Evolutionary conservation across 2,888 invertebrate genomes (phyloP), one percentile per base, ranked within the genome.

Genomic region (Eristalis pertinax): DNA sequence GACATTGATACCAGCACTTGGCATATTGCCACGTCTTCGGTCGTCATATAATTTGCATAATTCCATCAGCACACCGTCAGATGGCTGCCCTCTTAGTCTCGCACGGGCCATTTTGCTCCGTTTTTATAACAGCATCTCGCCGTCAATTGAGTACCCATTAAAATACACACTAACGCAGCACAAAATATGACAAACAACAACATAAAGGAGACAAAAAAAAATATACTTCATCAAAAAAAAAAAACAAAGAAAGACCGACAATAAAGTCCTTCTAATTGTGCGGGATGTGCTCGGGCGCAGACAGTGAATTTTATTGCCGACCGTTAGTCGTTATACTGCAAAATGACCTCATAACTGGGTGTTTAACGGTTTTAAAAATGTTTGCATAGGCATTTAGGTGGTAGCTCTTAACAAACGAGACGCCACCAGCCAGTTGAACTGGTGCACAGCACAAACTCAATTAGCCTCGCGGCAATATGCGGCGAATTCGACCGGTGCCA

Each of bases 241-340:
- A 24, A 60, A 10, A 2, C 60, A 13, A 13, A 24, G 56, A 56
- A 56, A 75, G 19, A 43, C 29, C 8, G 70, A 64, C 56, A 70
- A 29, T 67, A 72, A 72, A 79, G 79, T 79, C 79, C 79, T 73
- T 79, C 72, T 79, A 67, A 79, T 73, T 73, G 73, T 35, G 60
- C 19, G 65, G 67, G 60, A 73, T 43, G 60, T 50, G 72, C 67
- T 62, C 62, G 29, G 67, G 41, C 26, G 73, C 43, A 62, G 60
- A 19, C 60, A n/a, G 60, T 24, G 73, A 73, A 24, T 62, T 79
- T 79, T 73, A 79, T 62, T 60, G 22, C 73, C 67, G 24, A 35
- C 58, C 29, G 41, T 79, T 60, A 72, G 65, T 58, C 72, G 76
- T 68, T 62, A 68, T 76, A 24, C 22, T 43, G 8, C 32, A 7